These are phyloP conservation scores for Zoanthus solanderi DNA, from an alignment of 92 coral and sea anemone genomes.

Conservation along the genomic window DNA sequence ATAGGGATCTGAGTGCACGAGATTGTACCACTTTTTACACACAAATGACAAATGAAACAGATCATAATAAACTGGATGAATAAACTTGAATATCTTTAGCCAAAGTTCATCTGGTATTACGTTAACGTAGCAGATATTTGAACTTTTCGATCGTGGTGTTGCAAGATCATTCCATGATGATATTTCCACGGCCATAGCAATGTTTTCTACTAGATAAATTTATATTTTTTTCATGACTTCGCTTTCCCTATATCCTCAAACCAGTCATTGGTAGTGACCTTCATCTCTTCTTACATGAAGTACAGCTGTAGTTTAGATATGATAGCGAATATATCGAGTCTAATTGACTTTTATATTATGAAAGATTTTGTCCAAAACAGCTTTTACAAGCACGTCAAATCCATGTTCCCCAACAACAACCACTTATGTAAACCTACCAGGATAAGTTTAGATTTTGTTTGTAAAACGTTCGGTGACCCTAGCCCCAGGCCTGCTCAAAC, in stretches of 20 bases:
- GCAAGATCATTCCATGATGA: background rate
- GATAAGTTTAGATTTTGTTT: too few relatives aligned
- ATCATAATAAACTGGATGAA: constrained; percentile 83
- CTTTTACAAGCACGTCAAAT: too few relatives aligned
- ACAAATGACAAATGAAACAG: constrained; percentile 67
- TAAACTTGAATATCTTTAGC: constrained; percentile 72
- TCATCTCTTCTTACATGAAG: constrained; percentile 3
- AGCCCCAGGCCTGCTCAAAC: background rate
- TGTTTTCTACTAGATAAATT: background rate
- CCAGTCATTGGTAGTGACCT: background rate
- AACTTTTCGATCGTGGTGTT: background rate
- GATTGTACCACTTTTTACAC: constrained; percentile 77
- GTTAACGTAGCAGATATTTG: constrained; percentile 18
- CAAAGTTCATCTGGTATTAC: constrained; percentile 82
- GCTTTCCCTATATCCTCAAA: constrained; percentile 20
- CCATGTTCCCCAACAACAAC: too few relatives aligned
- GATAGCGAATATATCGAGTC: too few relatives aligned
- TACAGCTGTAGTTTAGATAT: too few relatives aligned
- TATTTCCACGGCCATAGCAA: constrained; percentile 1
- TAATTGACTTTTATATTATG: too few relatives aligned
- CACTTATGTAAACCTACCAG: too few relatives aligned
- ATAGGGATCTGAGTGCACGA: constrained; percentile 80
- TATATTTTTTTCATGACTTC: background rate
- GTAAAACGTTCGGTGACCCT: too few relatives aligned
- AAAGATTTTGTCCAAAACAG: too few relatives aligned